Evolutionary conservation across 2,888 invertebrate genomes (phyloP).

Genomic region (Apantesis nais): DNA sequence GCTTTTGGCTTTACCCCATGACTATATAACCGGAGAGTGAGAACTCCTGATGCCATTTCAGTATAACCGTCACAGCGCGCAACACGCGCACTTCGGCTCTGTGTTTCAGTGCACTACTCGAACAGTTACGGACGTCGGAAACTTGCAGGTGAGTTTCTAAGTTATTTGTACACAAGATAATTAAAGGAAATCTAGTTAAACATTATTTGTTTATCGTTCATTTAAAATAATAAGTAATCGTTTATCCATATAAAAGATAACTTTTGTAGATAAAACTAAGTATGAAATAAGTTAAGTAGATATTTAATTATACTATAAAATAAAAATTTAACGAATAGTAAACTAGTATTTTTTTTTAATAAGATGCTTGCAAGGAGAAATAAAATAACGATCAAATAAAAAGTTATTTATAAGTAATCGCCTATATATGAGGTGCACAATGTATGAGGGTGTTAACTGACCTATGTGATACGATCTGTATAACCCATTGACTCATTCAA

Average conservation of each 20-base stretch:
- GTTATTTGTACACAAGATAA: background rate
- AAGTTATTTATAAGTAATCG: slow-evolving; percentile 46
- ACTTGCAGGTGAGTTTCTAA: slow-evolving; percentile 70
- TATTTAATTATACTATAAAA: too few species aligned
- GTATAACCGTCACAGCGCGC: slow-evolving; percentile 64
- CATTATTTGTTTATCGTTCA: background rate
- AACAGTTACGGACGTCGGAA: slow-evolving; percentile 54
- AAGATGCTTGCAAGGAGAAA: slow-evolving; percentile 5
- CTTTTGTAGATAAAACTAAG: background rate
- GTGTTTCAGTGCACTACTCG: slow-evolving; percentile 55
- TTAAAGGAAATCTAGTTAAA: background rate
- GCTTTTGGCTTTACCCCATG: slow-evolving; percentile 44
- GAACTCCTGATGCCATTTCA: slow-evolving; percentile 66
- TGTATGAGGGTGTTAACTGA: slow-evolving; percentile 56
- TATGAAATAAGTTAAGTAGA: background rate
- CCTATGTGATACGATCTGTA: slow-evolving; percentile 51
- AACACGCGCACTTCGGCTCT: slow-evolving; percentile 59
- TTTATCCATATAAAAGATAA: background rate
- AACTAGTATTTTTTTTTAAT: background rate
- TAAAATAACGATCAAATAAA: slow-evolving; percentile 25
- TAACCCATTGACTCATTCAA: slow-evolving; percentile 22
- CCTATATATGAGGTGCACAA: slow-evolving; percentile 24
- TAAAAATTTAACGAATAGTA: too few species aligned
- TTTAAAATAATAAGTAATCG: background rate
- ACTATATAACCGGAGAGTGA: slow-evolving; percentile 66